Conservation (phyloP, 2,888 invertebrate genomes). For the Orchesellides sinensis region DNA sequence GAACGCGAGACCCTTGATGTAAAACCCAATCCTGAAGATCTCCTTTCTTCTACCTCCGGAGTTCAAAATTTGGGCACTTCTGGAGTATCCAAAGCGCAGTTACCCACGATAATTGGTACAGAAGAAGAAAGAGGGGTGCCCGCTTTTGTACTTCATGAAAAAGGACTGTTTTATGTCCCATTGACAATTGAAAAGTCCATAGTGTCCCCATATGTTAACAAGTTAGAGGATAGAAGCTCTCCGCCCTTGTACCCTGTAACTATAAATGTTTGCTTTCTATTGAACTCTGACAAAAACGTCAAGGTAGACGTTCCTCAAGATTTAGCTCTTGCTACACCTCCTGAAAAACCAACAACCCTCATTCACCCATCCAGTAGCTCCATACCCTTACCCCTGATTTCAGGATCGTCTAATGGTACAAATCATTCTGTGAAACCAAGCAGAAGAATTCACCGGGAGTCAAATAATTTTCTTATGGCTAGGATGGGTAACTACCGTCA, state of each 20-base stretch:
- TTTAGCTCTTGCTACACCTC: not conserved
- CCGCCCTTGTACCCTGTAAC: slow-evolving; percentile 90
- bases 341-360: slow-evolving; percentile 5
- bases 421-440: slow-evolving; percentile 14
- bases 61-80: slow-evolving; percentile 27
- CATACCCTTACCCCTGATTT: slow-evolving; percentile 21
- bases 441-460: slow-evolving; percentile 14
- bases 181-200: slow-evolving; percentile 87
- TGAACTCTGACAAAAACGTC: slow-evolving; percentile 43
- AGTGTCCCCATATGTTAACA: slow-evolving; percentile 82
- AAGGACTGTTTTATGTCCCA: slow-evolving; percentile 92
- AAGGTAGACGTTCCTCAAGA: not conserved
- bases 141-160: slow-evolving; percentile 93
- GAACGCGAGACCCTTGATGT: slow-evolving; percentile 31
- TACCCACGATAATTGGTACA: slow-evolving; percentile 20
- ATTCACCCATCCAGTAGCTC: not conserved
- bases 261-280: slow-evolving; percentile 83
- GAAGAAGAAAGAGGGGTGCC: slow-evolving; percentile 82
- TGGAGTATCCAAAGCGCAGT: not conserved
- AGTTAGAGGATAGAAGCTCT: slow-evolving; percentile 79
- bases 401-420: not conserved
- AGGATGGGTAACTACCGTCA: too few species aligned
- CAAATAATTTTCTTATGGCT: slow-evolving; percentile 8
- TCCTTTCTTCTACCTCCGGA: slow-evolving; percentile 43
- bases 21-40: slow-evolving; percentile 49